Evolutionary conservation across 1,140 invertebrate genomes (phyloP).

Genomic region (Nylanderia fulva): DNA sequence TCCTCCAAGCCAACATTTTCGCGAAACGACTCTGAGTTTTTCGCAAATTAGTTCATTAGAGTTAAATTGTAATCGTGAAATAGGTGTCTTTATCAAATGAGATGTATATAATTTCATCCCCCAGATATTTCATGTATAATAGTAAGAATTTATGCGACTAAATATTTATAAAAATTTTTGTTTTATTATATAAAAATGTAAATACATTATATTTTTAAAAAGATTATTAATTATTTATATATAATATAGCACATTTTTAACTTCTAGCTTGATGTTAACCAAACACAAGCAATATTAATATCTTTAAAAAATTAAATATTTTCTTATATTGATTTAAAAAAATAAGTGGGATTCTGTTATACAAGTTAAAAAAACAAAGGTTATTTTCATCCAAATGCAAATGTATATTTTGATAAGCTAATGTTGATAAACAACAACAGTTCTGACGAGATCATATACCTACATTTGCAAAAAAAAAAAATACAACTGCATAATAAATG

Average conservation of each 20-base stretch:
- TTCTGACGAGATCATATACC: not conserved
- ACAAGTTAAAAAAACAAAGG: not conserved
- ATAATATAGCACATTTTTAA: too few relatives aligned
- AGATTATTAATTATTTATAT: not conserved
- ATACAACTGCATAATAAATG: not conserved
- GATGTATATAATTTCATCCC: not conserved
- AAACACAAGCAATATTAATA: not conserved
- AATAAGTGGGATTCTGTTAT: not conserved
- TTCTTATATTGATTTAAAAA: not conserved
- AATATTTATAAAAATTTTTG: too few relatives aligned
- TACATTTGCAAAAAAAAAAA: constrained; percentile 16
- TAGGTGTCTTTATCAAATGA: not conserved
- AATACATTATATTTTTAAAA: too few relatives aligned
- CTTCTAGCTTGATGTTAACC: too few relatives aligned
- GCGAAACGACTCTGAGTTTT: not conserved
- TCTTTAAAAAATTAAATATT: constrained; percentile 30
- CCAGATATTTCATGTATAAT: too few relatives aligned
- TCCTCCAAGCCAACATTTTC: not conserved
- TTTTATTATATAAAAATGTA: too few relatives aligned
- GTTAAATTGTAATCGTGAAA: not conserved
- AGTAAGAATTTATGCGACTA: not conserved
- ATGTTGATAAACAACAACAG: constrained; percentile 14
- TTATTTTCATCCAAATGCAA: not conserved
- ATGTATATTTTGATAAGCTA: not conserved
- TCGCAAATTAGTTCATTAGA: not conserved